Conservation (phyloP, 2,888 invertebrate species). For the Fragum fragum region DNA sequence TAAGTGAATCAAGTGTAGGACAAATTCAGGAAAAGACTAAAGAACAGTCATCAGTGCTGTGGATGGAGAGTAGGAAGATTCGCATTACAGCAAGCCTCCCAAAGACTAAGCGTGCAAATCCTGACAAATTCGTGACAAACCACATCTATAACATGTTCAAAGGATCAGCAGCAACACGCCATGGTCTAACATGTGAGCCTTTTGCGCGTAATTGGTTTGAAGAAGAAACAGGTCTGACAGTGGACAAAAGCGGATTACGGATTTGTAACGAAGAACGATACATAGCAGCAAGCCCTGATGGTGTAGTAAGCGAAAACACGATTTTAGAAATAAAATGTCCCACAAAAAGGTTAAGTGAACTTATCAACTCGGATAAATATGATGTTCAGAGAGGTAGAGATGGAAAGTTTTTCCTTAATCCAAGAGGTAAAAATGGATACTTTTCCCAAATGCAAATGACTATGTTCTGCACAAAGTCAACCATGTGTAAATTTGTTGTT, state of each 20-base stretch:
- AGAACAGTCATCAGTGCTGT: too few species aligned
- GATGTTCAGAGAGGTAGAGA: slow-evolving; percentile 9
- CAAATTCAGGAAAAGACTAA: too few species aligned
- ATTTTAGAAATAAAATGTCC: too few species aligned
- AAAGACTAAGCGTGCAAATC: slow-evolving; percentile 27
- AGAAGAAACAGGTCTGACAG: neutral
- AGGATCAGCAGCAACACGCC: slow-evolving; percentile 33
- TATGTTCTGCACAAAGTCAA: slow-evolving; percentile 40
- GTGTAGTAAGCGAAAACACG: too few species aligned
- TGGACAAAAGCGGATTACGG: too few species aligned
- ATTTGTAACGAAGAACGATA: slow-evolving; percentile 17
- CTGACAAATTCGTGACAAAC: slow-evolving; percentile 28
- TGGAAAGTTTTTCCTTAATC: too few species aligned
- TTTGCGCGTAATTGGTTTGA: slow-evolving; percentile 28
- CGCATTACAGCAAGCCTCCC: neutral
- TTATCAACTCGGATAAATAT: slow-evolving; percentile 39
- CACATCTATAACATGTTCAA: slow-evolving; percentile 30
- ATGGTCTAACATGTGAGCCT: slow-evolving; percentile 34
- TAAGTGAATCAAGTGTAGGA: too few species aligned
- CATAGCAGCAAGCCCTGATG: slow-evolving; percentile 35
- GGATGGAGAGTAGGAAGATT: neutral
- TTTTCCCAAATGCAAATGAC: slow-evolving; percentile 39
- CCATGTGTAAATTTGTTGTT: too few species aligned
- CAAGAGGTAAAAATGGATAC: slow-evolving; percentile 37
- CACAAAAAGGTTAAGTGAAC: slow-evolving; percentile 29